These are phyloP conservation scores for Marmota flaviventris DNA, from an alignment of 2,113 vertebrate species.

Conservation along the genomic window DNA sequence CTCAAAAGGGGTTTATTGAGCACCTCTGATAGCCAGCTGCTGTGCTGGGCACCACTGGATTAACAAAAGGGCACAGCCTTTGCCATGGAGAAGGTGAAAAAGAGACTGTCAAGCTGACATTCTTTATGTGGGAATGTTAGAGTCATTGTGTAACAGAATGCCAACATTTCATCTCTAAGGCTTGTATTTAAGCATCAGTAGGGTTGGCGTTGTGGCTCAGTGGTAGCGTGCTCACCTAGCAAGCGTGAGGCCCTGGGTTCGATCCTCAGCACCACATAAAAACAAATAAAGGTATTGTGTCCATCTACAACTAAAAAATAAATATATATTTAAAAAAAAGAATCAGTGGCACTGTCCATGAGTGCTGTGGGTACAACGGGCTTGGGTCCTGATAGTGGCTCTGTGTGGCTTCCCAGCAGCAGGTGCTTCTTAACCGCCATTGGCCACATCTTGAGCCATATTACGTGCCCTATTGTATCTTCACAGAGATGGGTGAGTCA, in stretches of 20 bases:
- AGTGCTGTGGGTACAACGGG: fast-evolving
- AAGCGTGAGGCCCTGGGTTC: too few relatives aligned
- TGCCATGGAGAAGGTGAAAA: neutral
- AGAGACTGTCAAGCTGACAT: neutral
- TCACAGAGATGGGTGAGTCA: neutral
- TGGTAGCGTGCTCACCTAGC: too few relatives aligned
- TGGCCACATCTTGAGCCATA: too few relatives aligned
- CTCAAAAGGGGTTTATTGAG: neutral
- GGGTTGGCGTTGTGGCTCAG: too few relatives aligned
- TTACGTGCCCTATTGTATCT: neutral
- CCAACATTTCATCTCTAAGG: neutral
- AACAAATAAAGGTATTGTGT: too few relatives aligned
- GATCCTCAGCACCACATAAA: too few relatives aligned
- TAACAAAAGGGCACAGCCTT: neutral
- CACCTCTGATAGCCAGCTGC: neutral
- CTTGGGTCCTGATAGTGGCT: neutral
- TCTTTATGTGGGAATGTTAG: neutral
- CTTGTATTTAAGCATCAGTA: neutral
- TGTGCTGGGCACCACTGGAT: neutral
- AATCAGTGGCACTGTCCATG: neutral
- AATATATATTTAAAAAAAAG: too few relatives aligned
- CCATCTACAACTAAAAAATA: too few relatives aligned
- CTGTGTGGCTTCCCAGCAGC: too few relatives aligned
- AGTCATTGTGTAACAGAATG: neutral
- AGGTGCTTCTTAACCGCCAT: neutral